Evolutionary conservation across 2,797 vertebrate species (phyloP), one percentile per base, ranked within the genome.

Genomic region (Scomberomorus guttatus): DNA sequence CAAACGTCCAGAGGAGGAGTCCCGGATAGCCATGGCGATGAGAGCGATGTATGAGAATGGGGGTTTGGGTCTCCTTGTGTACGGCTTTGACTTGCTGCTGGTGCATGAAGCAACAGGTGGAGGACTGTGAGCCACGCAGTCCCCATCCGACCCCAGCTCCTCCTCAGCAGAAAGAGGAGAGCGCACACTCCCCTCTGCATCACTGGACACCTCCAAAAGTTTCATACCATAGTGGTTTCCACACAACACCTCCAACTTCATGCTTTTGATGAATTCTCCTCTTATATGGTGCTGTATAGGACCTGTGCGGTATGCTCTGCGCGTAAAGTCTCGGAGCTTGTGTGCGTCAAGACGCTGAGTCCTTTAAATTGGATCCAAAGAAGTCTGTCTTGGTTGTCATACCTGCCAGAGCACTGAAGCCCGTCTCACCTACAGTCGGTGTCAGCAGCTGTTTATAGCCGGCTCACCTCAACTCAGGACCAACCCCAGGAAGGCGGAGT

Each of bases 11-110:
- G 95, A 93, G 2, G 94, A 81, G 2, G 98, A 98, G 91, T 98
- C 97, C 48, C 97, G 95, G 92, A 99, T 98, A 20, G 98, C 96
- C 98, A 99, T 99, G 77, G 98, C 98, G 84, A 99, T 99, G 55
- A 99, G 95, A 0, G 98, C 98, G 81, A 99, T 99, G 94, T 99
- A 99, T 0, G 98, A 99, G 83, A 98, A 98, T 0, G 98, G 98
- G 0, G 98, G 98, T 74, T 99, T 99, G 70, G 97, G 96, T 90
- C 98, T 96, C 81, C 98, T 94, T 1, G 96, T 97, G 92, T 99
- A 99, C 0, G 97, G 97, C 80, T 98, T 99, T 59, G 95, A 92
- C 63, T 96, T 96, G 70, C 80, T 80, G 34, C 88, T 79, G 62
- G 83, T 39, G 48, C 80, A 81, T 7, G 81, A 80, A 44, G 83